Base-by-base conservation (phyloP, 2,797 vertebrate genomes). In the Parambassis ranga region DNA sequence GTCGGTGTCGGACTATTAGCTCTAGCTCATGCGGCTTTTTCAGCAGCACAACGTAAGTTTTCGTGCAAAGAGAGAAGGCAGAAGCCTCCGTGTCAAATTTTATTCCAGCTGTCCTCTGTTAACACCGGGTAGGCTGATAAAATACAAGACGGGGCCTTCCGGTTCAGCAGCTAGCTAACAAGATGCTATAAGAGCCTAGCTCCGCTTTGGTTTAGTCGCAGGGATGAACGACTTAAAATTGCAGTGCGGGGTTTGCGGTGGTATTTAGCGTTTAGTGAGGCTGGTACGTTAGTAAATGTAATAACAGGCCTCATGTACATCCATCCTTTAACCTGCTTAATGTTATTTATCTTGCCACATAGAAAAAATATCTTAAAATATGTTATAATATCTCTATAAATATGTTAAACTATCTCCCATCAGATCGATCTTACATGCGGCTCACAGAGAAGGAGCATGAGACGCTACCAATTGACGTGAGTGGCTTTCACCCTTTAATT, bases 381-480 rank as follows among this genome's bases (percentile, higher is more conserved):
- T n/a, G n/a, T n/a, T n/a, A n/a, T n/a, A n/a, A n/a, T n/a, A n/a
- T n/a, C n/a, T n/a, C n/a, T n/a, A n/a, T n/a, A n/a, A n/a, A n/a
- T n/a, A n/a, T n/a, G n/a, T n/a, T n/a, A n/a, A n/a, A n/a, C n/a
- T n/a, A n/a, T 55, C 19, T 52, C 22, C 52, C 53, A 10, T 42
- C 82, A 99, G 97, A 98, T 94, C 96, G 95, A 61, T 96, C 96
- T 13, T 98, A 98, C 58, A 98, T 98, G 97, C 87, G 96, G 60
- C 87, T 98, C 83, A 98, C 96, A 73, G 96, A 98, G 86, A 98
- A 99, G 81, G 98, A 98, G 81, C 96, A 98, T 11, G 96, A 98
- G 84, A 98, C 95, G 2, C 91, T 99, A 90, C 96, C 96, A 9
- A 89, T 97, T 87, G 97, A 98, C 87, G 96, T 98, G 91, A 97